Base-by-base conservation (phyloP, 2,113 vertebrate genomes). In the Scophthalmus maximus region DNA sequence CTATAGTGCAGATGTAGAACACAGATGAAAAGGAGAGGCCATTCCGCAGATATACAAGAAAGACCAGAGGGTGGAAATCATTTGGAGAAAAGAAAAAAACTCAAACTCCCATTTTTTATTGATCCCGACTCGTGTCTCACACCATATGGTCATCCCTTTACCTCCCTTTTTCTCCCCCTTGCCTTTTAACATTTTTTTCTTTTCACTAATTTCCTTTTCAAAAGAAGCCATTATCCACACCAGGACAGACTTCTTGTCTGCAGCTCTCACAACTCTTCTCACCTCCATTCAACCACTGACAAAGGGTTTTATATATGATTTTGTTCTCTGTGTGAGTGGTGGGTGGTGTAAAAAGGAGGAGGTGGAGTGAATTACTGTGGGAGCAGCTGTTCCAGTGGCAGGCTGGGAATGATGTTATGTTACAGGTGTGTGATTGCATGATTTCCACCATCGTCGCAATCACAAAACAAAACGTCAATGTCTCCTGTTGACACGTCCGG, bases 351-450 rank as follows among this genome's bases (percentile, higher is more conserved):
- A 17, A n/a, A 23, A 5, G 23, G 25, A 15, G 56, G 1, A 5
- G 44, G 20, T 65, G 61, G 25, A 66, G 52, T 73, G 50, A 58
- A 66, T 66, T 42, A 64, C 59, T 47, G 20, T 42, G 67, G 73
- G 81, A 91, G 87, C 90, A 91, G 90, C 85, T 90, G 90, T 78
- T 62, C 77, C 25, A 66, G 73, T 17, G 65, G 64, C 40, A 76
- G 81, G 59, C 60, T 82, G 87, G 73, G 78, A 90, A 89, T 90
- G 75, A 85, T 76, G 71, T n/a, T n/a, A n/a, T 77, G 65, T 69
- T 71, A 40, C 56, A 76, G 55, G 65, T 8, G 42, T 46, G 42
- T 82, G 25, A 29, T 42, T 49, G 51, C 71, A 77, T 84, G 75
- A 76, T 71, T 64, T 53, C 23, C 74, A 55, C 73, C 69, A 81